phyloP scores from a whole-genome alignment of 1,140 invertebrate genomes.

The Trichomalopsis sarcophagae region DNA sequence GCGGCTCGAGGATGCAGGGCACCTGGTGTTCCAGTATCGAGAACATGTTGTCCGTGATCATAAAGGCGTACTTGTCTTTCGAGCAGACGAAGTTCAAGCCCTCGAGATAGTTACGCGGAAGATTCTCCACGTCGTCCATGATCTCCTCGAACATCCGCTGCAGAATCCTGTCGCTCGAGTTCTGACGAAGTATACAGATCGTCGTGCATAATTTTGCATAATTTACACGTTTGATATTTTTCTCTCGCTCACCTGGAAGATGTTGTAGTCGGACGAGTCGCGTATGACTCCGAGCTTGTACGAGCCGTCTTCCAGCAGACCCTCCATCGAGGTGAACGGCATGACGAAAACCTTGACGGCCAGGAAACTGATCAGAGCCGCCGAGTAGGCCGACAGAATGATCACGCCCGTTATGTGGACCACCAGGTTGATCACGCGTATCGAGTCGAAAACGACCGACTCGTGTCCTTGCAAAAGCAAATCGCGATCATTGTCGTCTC shows the following conservation, averaged over 20 bases:
- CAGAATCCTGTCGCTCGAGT: slow-evolving; percentile 63
- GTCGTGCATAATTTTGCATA: not conserved
- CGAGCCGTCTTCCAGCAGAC: slow-evolving; percentile 67
- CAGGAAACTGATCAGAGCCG: slow-evolving; percentile 71
- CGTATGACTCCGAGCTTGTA: slow-evolving; percentile 67
- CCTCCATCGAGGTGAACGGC: slow-evolving; percentile 72
- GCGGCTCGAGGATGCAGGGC: slow-evolving; percentile 65
- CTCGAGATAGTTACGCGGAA: slow-evolving; percentile 68
- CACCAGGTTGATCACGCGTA: slow-evolving; percentile 67
- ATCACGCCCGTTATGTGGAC: slow-evolving; percentile 68
- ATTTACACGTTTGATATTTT: not conserved
- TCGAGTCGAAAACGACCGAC: slow-evolving; percentile 60
- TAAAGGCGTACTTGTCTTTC: slow-evolving; percentile 69
- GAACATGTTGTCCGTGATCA: slow-evolving; percentile 68
- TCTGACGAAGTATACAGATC: slow-evolving; percentile 52
- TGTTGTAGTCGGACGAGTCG: slow-evolving; percentile 67
- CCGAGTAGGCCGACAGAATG: slow-evolving; percentile 71
- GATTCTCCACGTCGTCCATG: slow-evolving; percentile 55
- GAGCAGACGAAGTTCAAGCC: slow-evolving; percentile 65
- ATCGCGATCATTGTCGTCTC: not conserved
- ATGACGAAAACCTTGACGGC: slow-evolving; percentile 67
- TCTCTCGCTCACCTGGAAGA: slow-evolving; percentile 65
- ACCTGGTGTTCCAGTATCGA: slow-evolving; percentile 62
- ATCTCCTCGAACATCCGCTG: slow-evolving; percentile 62
- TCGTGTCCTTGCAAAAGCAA: slow-evolving; percentile 62